These are phyloP conservation scores for Sebastes kiyomatsui DNA, from an alignment of 2,797 vertebrate species.

Conservation along the genomic window DNA sequence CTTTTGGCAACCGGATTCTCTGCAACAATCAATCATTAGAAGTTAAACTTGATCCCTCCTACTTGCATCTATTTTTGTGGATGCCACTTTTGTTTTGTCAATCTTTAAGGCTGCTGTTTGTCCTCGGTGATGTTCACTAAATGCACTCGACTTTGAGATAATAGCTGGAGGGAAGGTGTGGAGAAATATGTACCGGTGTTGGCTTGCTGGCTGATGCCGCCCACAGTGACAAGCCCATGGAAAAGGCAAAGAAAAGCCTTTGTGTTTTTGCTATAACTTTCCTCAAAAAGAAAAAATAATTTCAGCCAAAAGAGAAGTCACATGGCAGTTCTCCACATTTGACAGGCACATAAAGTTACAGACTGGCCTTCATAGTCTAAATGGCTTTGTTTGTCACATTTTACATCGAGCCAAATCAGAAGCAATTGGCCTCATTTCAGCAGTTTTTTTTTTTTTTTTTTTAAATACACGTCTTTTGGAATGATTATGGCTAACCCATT, in stretches of 20 bases:
- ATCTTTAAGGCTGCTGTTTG: not conserved
- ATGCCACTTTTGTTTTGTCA: conserved; percentile 9
- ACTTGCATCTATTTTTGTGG: not conserved
- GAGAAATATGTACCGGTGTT: not conserved
- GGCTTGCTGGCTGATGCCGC: not conserved
- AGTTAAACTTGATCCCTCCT: not conserved
- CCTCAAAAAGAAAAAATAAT: not conserved
- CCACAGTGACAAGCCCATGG: not conserved
- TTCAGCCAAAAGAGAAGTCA: conserved; percentile 17
- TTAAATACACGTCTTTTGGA: not conserved
- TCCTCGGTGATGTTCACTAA: not conserved
- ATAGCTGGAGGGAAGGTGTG: not conserved
- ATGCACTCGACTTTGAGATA: not conserved
- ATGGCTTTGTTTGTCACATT: conserved; percentile 56
- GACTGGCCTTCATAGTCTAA: conserved; percentile 51
- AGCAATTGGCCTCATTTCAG: not conserved
- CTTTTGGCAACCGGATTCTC: conserved; percentile 13
- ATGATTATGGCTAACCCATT: conserved; percentile 22
- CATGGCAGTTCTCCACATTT: conserved; percentile 16
- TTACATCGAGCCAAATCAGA: conserved; percentile 32
- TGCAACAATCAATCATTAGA: conserved; percentile 1
- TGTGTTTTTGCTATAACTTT: not conserved
- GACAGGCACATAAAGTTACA: conserved; percentile 63
- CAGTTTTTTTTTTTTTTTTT: not conserved
- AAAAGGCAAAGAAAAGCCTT: conserved; percentile 3